Evolutionary conservation across 35 echinoderm and acorn worm species (phyloP).

Genomic region (Anneissia japonica): DNA sequence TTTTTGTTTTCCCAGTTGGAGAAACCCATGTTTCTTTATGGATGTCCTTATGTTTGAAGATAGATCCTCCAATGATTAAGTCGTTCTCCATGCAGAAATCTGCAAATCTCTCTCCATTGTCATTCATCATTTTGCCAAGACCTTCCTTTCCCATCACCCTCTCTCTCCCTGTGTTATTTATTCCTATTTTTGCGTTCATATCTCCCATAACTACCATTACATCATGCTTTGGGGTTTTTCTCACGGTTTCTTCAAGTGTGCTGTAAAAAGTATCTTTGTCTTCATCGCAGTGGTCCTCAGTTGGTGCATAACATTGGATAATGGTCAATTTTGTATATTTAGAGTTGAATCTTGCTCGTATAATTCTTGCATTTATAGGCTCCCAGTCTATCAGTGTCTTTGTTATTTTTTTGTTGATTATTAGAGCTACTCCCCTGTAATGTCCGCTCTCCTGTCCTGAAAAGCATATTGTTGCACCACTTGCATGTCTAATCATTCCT

Average conservation of each 20-base stretch:
- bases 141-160: slow-evolving; percentile 26
- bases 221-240: slow-evolving; percentile 13
- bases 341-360: not conserved
- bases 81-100: slow-evolving; percentile 37
- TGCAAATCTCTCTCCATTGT: slow-evolving; percentile 24
- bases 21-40: slow-evolving; percentile 29
- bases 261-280: slow-evolving; percentile 23
- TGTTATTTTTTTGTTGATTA: not conserved
- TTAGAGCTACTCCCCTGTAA: not conserved
- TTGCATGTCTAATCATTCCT: not conserved
- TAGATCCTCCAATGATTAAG: not conserved
- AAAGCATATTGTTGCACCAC: not conserved
- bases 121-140: slow-evolving; percentile 7
- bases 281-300: not conserved
- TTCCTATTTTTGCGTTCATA: slow-evolving; percentile 39
- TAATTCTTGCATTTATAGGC: not conserved
- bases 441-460: not conserved
- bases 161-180: not conserved
- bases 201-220: slow-evolving; percentile 26
- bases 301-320: slow-evolving; percentile 11
- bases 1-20: slow-evolving; percentile 22
- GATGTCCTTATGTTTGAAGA: slow-evolving; percentile 26
- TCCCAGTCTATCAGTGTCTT: slow-evolving; percentile 3
- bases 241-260: not conserved
- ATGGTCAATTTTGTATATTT: slow-evolving; percentile 7